phyloP scores from a whole-genome alignment of 2,888 invertebrate species.

The Ditula angustiorana region DNA sequence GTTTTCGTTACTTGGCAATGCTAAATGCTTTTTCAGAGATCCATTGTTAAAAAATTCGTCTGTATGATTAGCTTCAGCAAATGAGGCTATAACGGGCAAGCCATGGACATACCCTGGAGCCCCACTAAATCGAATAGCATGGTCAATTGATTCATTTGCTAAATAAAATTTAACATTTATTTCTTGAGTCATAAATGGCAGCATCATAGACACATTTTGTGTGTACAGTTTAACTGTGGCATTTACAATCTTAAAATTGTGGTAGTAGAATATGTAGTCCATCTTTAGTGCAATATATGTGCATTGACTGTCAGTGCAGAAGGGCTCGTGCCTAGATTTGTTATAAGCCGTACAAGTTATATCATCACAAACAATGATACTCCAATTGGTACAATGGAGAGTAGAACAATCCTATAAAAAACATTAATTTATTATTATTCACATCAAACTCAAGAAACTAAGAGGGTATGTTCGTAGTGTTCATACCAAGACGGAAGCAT shows the following conservation, averaged over 20 bases:
- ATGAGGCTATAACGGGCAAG: slow-evolving; percentile 86
- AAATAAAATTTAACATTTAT: slow-evolving; percentile 66
- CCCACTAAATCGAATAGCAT: slow-evolving; percentile 85
- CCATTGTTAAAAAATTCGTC: slow-evolving; percentile 63
- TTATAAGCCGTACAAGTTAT: slow-evolving; percentile 60
- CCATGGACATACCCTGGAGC: slow-evolving; percentile 91
- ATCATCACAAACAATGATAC: slow-evolving; percentile 61
- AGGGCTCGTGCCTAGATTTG: slow-evolving; percentile 61
- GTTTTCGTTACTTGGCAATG: slow-evolving; percentile 66
- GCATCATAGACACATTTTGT: slow-evolving; percentile 52
- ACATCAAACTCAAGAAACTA: not conserved
- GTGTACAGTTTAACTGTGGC: slow-evolving; percentile 66
- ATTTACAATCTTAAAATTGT: slow-evolving; percentile 63
- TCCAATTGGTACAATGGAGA: slow-evolving; percentile 72
- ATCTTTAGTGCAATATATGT: slow-evolving; percentile 65
- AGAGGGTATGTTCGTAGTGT: not conserved
- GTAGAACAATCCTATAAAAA: slow-evolving; percentile 72
- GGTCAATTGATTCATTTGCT: slow-evolving; percentile 59
- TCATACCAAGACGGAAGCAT: slow-evolving; percentile 64
- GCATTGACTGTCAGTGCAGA: slow-evolving; percentile 65
- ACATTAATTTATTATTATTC: not conserved
- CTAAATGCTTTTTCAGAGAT: slow-evolving; percentile 47
- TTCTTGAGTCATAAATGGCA: slow-evolving; percentile 63
- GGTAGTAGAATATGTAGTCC: slow-evolving; percentile 69
- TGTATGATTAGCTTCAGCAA: slow-evolving; percentile 61